phyloP scores from a whole-genome alignment of 37 sponge, comb jelly and placozoan species.

The Eunapius fragilis region DNA sequence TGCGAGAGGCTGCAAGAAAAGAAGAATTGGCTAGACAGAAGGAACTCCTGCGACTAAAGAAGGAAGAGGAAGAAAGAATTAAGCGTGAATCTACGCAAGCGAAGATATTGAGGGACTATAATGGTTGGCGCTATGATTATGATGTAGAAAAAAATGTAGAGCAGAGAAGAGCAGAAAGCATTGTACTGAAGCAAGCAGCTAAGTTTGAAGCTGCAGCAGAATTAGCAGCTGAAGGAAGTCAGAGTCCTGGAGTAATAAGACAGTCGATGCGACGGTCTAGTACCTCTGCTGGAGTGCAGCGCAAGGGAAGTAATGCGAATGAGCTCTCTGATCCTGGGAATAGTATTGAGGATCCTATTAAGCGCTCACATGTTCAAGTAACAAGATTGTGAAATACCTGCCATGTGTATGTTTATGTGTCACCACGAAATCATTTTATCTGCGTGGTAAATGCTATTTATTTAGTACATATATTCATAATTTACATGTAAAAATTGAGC shows the following conservation, averaged over 20 bases:
- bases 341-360: neutral
- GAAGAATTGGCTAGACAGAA: slow-evolving; percentile 32
- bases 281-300: neutral
- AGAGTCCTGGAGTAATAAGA: neutral
- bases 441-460: neutral
- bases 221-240: neutral
- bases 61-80: slow-evolving; percentile 38
- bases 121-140: slow-evolving; percentile 5
- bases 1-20: slow-evolving; percentile 30
- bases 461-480: neutral
- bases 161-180: neutral
- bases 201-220: slow-evolving; percentile 10
- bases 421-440: neutral
- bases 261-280: neutral
- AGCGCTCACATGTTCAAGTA: slow-evolving; percentile 14
- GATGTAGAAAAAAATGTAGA: neutral
- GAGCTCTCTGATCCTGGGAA: neutral
- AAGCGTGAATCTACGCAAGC: neutral
- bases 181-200: slow-evolving; percentile 9
- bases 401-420: neutral
- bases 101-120: slow-evolving; percentile 19
- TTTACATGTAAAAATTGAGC: neutral
- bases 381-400: neutral
- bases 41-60: slow-evolving; percentile 9
- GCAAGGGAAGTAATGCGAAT: neutral